A percentile compares a stretch with the other conserved stretches of the same genome.
Conservation (phyloP, 2,888 invertebrate genomes). For the Slavum lentiscoides region DNA sequence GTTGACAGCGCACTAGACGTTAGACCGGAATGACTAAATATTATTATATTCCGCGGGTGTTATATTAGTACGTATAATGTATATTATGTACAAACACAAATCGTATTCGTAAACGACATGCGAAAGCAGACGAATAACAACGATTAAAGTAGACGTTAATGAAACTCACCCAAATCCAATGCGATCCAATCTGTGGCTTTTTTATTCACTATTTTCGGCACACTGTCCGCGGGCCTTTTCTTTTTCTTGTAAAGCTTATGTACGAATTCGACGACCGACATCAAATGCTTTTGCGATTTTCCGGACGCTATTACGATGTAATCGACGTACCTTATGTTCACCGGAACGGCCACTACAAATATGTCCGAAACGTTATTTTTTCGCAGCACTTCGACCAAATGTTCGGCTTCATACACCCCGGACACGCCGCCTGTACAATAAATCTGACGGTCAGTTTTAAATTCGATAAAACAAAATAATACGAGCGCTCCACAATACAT, state of each 20-base stretch:
- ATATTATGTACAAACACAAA: too few species aligned
- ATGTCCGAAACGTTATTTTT: constrained; percentile 79
- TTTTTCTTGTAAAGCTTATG: constrained; percentile 77
- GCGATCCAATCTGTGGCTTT: constrained; percentile 82
- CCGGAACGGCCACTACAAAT: constrained; percentile 77
- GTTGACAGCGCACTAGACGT: too few species aligned
- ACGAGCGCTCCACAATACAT: too few species aligned
- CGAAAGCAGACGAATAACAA: too few species aligned
- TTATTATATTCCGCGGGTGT: too few species aligned
- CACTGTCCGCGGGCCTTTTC: constrained; percentile 65
- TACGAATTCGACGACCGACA: constrained; percentile 74
- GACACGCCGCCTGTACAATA: constrained; percentile 70
- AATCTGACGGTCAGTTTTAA: too few species aligned
- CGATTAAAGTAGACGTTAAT: not conserved
- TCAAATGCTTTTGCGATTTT: constrained; percentile 74
- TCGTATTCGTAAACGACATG: too few species aligned
- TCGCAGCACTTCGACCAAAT: constrained; percentile 75
- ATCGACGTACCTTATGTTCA: constrained; percentile 77
- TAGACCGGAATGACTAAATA: too few species aligned
- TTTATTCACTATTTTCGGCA: constrained; percentile 79
- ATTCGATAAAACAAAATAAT: too few species aligned
- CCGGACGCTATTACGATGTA: constrained; percentile 81
- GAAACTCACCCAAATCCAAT: constrained; percentile 76
- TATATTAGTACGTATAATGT: too few species aligned
- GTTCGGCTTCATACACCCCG: constrained; percentile 88